A percentile compares a stretch with the other conserved stretches of the same genome.
These are phyloP conservation scores for Limnephilus rhombicus DNA, from an alignment of 2,888 invertebrate genomes.

Conservation along the genomic window DNA sequence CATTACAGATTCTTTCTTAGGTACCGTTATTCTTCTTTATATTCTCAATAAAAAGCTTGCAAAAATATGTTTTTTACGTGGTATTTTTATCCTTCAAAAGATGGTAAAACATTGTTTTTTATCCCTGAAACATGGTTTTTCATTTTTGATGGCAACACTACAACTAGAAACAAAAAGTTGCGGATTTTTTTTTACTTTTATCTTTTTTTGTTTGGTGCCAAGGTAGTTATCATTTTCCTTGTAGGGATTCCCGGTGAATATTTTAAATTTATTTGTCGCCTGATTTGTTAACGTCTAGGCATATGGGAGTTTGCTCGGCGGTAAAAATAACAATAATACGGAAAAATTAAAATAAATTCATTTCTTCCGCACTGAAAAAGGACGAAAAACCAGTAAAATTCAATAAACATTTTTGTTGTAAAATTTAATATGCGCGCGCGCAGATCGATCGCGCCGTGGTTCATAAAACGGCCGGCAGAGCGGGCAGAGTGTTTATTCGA, in stretches of 20 bases:
- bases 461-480: constrained; percentile 31
- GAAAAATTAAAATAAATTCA: not conserved
- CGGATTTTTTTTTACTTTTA: not conserved
- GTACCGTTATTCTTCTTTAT: too few species aligned
- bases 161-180: not conserved
- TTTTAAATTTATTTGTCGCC: not conserved
- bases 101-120: too few species aligned
- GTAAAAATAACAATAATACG: not conserved
- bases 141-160: too few species aligned
- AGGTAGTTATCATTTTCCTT: not conserved
- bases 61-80: too few species aligned
- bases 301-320: not conserved
- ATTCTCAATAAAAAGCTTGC: too few species aligned
- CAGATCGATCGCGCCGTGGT: constrained; percentile 3
- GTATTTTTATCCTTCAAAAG: too few species aligned
- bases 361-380: not conserved
- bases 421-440: not conserved
- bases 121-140: too few species aligned
- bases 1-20: too few species aligned
- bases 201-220: not conserved
- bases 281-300: not conserved
- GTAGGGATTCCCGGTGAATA: not conserved
- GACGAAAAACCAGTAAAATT: not conserved
- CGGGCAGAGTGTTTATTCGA: not conserved
- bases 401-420: not conserved